Evolutionary conservation across 2,113 vertebrate genomes (phyloP), one percentile per base, ranked within the genome.

Genomic region (Albula goreensis): DNA sequence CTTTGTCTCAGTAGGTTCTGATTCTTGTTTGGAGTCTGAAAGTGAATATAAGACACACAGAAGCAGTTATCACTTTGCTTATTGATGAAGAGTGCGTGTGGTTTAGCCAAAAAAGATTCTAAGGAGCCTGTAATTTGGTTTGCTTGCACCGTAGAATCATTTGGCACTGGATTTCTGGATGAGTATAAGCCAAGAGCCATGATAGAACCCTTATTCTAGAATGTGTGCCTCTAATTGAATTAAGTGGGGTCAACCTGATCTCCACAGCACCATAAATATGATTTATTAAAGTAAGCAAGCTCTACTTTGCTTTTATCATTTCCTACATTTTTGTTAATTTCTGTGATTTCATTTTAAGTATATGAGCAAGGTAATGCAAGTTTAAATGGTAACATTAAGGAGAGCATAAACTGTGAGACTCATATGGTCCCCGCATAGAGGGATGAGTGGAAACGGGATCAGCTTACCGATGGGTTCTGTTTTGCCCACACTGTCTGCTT

Each of bases 401-500:
- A 48, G 60, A 10, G 41, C 66, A 60, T 12, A 41, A 15, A 0
- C 22, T 31, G n/a, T 50, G 74, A 17, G 4, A 56, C 48, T 48
- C 5, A 31, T 31, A 31, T 5, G 9, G 70, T 9, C 70, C 22
- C 10, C 31, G n/a, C 17, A 25, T n/a, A 74, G 8, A 8, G 70
- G 2, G 70, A 31, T 4, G 4, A 25, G 3, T 17, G 41, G 13
- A 3, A 66, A 77, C 80, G 81, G n/a, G 85, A 89, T 92, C 86
- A 81, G 51, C 94, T 96, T 96, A 99, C 98, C 97, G 94, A 93
- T 91, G 78, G 92, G 2, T 79, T 93, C 86, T 86, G 91, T 90
- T 88, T 95, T 96, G 90, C 96, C 96, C 84, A 96, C 96, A 63
- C 95, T 96, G 92, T 97, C 97, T 60, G 96, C 97, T 93, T 99